phyloP scores from a whole-genome alignment of 2,888 invertebrate genomes.

The Drosophila pseudotalamancana region DNA sequence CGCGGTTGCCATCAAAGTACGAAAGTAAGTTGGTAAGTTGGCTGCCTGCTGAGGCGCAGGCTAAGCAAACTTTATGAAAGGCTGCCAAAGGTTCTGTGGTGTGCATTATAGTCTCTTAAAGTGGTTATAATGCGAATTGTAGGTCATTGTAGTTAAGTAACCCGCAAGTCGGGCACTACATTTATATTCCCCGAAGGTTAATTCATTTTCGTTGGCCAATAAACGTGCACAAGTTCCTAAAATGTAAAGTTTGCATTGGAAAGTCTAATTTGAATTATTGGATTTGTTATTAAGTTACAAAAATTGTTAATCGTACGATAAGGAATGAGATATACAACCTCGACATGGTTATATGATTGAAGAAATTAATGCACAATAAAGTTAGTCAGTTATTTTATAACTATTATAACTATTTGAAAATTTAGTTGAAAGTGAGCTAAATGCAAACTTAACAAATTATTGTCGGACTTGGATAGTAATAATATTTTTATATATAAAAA shows the following conservation, averaged over 20 bases:
- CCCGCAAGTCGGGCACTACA: not conserved
- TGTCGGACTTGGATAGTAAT: no score
- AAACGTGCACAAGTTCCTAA: not conserved
- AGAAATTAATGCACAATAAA: no score
- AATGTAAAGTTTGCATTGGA: not conserved
- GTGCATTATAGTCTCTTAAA: slow-evolving; percentile 31
- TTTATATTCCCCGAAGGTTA: not conserved
- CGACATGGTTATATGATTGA: not conserved
- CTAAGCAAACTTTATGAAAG: slow-evolving; percentile 37
- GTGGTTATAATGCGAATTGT: slow-evolving; percentile 16
- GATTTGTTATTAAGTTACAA: not conserved
- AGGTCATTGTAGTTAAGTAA: slow-evolving; percentile 32
- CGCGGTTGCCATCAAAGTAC: slow-evolving; percentile 33
- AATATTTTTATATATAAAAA: no score
- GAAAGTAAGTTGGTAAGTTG: slow-evolving; percentile 49
- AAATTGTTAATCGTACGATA: not conserved
- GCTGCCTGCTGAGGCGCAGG: slow-evolving; percentile 19
- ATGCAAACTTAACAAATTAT: no score
- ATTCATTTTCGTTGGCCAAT: not conserved
- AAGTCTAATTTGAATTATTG: not conserved
- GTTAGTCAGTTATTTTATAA: no score
- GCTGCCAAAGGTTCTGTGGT: slow-evolving; percentile 13
- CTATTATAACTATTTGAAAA: no score
- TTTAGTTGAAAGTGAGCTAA: no score
- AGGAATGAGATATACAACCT: not conserved